Percentiles rank a stretch among this genome's conserved stretches.
Evolutionary conservation across 2,888 invertebrate species (phyloP).

Genomic region (Cotesia congregata): DNA sequence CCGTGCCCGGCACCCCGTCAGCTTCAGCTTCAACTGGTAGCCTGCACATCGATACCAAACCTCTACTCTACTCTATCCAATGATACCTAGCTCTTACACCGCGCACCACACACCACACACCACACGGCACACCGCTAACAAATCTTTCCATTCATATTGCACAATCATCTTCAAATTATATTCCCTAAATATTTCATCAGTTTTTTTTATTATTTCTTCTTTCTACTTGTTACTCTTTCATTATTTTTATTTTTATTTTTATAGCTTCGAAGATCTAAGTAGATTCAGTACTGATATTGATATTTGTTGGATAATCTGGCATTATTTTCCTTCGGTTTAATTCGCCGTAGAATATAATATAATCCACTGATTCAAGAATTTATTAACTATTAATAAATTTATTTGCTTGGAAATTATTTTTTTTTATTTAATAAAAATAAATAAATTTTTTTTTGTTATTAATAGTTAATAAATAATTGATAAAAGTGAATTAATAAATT

Average conservation of each 20-base stretch:
- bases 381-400: too few relatives aligned
- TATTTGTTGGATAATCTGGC: background rate
- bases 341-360: too few relatives aligned
- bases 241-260: too few relatives aligned
- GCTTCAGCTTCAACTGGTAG: conserved; percentile 50
- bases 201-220: background rate
- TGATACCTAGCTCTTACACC: background rate
- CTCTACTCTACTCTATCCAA: conserved; percentile 41
- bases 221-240: too few relatives aligned
- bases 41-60: conserved; percentile 68
- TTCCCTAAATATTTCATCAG: conserved; percentile 3
- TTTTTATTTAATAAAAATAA: too few relatives aligned
- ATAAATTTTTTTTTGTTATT: too few relatives aligned
- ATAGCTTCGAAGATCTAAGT: too few relatives aligned
- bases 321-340: too few relatives aligned
- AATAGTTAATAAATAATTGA: too few relatives aligned
- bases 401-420: too few relatives aligned
- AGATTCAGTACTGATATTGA: background rate
- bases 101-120: background rate
- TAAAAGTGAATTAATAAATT: too few relatives aligned
- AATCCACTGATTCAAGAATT: too few relatives aligned
- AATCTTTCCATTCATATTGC: conserved; percentile 25
- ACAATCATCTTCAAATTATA: conserved; percentile 7
- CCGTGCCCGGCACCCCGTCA: conserved; percentile 3
- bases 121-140: background rate